Evolutionary conservation across 2,888 invertebrate species (phyloP).

Genomic region (Aplocera efformata): DNA sequence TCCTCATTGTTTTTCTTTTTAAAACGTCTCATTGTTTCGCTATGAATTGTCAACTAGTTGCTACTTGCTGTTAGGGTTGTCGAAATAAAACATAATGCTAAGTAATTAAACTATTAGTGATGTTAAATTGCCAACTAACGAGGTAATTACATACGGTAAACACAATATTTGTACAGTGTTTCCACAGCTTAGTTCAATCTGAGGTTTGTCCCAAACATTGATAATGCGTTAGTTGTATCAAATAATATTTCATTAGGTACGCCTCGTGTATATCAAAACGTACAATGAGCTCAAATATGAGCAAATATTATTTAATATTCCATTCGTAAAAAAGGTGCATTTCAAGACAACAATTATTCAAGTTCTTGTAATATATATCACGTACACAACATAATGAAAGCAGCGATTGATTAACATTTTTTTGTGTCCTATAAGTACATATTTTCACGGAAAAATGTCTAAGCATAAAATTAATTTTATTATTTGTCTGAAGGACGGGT

Average conservation of each 20-base stretch:
- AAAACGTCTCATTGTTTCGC: too few relatives aligned
- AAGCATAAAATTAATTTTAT: too few relatives aligned
- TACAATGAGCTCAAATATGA: conserved; percentile 29
- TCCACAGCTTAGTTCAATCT: conserved; percentile 38
- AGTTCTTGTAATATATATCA: too few relatives aligned
- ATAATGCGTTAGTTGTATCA: too few relatives aligned
- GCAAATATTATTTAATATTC: conserved; percentile 19
- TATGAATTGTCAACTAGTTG: too few relatives aligned
- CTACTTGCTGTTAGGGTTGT: conserved; percentile 9
- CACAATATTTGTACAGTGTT: conserved; percentile 52
- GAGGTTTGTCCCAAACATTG: neutral
- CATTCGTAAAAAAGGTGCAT: neutral
- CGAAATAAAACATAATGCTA: conserved; percentile 10
- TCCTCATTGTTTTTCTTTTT: too few relatives aligned
- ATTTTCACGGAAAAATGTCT: too few relatives aligned
- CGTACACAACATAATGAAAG: too few relatives aligned
- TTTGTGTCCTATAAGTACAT: too few relatives aligned
- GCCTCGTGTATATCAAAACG: conserved; percentile 25
- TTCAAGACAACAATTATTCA: too few relatives aligned
- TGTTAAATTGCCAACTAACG: conserved; percentile 35
- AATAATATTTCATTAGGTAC: neutral
- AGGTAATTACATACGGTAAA: conserved; percentile 50
- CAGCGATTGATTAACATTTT: too few relatives aligned
- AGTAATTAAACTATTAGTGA: conserved; percentile 25
- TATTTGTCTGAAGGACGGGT: too few relatives aligned